Base-by-base conservation (phyloP, 2,113 vertebrate genomes). In the Cyprinodon tularosa region DNA sequence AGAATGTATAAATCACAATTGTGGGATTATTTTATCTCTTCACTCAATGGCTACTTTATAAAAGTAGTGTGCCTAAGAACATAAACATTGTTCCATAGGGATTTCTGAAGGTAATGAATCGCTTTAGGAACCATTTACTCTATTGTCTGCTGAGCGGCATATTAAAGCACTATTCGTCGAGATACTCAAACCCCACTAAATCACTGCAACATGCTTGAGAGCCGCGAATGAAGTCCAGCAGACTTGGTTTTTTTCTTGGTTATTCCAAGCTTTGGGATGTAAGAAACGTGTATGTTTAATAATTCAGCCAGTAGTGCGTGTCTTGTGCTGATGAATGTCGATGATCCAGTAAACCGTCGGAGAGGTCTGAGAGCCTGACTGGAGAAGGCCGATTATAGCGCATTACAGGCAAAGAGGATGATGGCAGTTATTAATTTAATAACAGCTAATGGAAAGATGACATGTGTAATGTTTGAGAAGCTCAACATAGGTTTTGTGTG, bases 381-480 rank as follows among this genome's bases (percentile, higher is more conserved):
- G 72, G 79, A 84, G 83, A 76, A 22, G 37, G 80, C 68, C 83
- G 74, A 88, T 88, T 88, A 76, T 38, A 72, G 29, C 57, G 47
- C 74, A 82, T 85, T 86, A 90, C 78, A 66, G 60, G 71, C 68
- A 70, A 83, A 87, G 85, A 86, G 83, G 80, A 90, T 84, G 78
- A 86, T 84, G 77, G 68, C 39, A 13, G 59, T 81, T 86, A 84
- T 88, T 87, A 79, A 88, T 86, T 84, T 76, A 80, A 88, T 83
- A 76, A 77, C 71, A 17, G 79, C 77, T 84, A 90, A 87, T 84
- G 78, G 84, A 84, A 81, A 76, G 66, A 80, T 77, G 59, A 64
- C 37, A 50, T 74, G 62, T 64, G 67, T 83, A 72, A 72, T 63
- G 48, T 74, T 65, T 40, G 64, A 72, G 67, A 71, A 68, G 38